Conservation (phyloP, 2,888 invertebrate species). For the Drosophila putrida region DNA sequence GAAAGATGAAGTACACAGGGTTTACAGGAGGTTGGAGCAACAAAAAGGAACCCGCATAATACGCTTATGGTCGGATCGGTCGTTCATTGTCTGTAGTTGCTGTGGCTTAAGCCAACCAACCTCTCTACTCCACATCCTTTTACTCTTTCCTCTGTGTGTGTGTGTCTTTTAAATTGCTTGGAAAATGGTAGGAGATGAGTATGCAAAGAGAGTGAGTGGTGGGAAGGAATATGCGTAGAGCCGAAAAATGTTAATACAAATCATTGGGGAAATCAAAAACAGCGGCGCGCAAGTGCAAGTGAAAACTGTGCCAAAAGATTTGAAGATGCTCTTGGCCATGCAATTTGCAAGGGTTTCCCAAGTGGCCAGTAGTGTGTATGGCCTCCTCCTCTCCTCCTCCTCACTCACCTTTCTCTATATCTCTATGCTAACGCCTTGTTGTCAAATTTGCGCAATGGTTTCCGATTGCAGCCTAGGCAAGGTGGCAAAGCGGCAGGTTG, state of each 20-base stretch:
- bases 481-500: conserved; percentile 1
- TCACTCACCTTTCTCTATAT: not conserved
- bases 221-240: conserved; percentile 43
- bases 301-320: conserved; percentile 74
- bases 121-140: conserved; percentile 7
- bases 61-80: conserved; percentile 67
- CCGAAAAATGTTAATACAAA: conserved; percentile 78
- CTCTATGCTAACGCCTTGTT: conserved; percentile 36
- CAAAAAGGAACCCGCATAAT: conserved; percentile 72
- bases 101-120: conserved; percentile 32
- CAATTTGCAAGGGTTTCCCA: conserved; percentile 82
- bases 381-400: not conserved
- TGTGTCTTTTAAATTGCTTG: conserved; percentile 62
- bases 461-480: conserved; percentile 67
- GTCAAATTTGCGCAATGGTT: conserved; percentile 73
- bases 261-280: conserved; percentile 81
- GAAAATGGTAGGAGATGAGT: conserved; percentile 33
- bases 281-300: conserved; percentile 67
- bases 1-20: too few relatives aligned
- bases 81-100: conserved; percentile 53
- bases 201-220: not conserved
- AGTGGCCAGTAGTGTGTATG: conserved; percentile 59
- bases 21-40: not conserved
- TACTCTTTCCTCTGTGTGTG: not conserved
- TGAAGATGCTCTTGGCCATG: conserved; percentile 65